A percentile compares a stretch with the other conserved stretches of the same genome.
These are phyloP conservation scores for Melitaea cinxia DNA, from an alignment of 1,140 invertebrate genomes.

Conservation along the genomic window DNA sequence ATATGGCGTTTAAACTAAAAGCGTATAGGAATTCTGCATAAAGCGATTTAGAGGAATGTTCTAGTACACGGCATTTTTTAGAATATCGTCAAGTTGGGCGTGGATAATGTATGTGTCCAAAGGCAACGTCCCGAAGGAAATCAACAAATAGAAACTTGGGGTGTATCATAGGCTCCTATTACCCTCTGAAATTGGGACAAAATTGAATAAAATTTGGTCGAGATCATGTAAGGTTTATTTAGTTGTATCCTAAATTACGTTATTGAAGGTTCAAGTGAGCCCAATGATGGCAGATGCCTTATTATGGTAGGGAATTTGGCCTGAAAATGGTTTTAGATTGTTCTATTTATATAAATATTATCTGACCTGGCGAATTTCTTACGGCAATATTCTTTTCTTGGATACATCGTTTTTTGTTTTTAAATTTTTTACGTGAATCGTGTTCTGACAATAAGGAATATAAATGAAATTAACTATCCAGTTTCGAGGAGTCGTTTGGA, in stretches of 20 bases:
- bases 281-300: neutral
- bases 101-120: neutral
- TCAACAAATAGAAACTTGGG: conserved; percentile 4
- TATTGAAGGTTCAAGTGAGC: neutral
- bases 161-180: conserved; percentile 3
- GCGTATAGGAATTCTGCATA: too few species aligned
- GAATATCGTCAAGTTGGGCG: neutral
- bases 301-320: neutral
- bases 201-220: conserved; percentile 5
- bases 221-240: neutral
- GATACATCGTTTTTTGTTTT: too few species aligned
- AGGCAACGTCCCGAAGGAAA: neutral
- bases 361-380: too few species aligned
- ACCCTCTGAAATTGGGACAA: neutral
- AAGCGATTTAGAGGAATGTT: neutral
- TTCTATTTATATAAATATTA: too few species aligned
- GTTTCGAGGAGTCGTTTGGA: too few species aligned
- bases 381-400: too few species aligned
- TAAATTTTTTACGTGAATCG: too few species aligned
- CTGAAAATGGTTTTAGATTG: neutral
- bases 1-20: too few species aligned
- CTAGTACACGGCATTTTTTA: neutral
- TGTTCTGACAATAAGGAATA: too few species aligned
- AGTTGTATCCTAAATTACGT: neutral
- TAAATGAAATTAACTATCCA: too few species aligned